Evolutionary conservation across 1,140 invertebrate species (phyloP), one percentile per base, ranked within the genome.

Genomic region (Pomacea maculata): DNA sequence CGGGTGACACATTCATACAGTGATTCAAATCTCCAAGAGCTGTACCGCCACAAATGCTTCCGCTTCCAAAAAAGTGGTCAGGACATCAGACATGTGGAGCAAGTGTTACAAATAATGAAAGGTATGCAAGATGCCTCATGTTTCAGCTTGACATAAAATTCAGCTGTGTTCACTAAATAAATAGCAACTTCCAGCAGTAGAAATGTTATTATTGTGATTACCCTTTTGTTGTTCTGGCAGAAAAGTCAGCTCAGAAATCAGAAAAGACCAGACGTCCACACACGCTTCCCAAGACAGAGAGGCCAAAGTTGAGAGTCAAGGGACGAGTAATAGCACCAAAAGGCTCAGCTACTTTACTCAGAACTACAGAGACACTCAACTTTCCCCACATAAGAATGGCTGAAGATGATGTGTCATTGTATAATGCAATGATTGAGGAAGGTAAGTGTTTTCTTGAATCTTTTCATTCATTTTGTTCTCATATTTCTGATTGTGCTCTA

Each of bases 31-130:
- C 29, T 82, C 1, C 34, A 78, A 25, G 82, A 83, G 45, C 45
- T 80, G 11, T 74, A 63, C 54, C 75, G 81, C 65, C 80, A 83
- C 79, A 80, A 81, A 76, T 80, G 77, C 25, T 85, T 82, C 70
- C 82, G 83, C 61, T 82, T 77, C 57, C 80, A 71, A 17, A 45
- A 71, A 3, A 76, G 55, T 65, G 79, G 63, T 57, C 45, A 34
- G 52, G 79, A 82, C 25, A 25, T 34, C n/a, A 80, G n/a, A 55
- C 67, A 65, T 1, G 34, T 34, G 17, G 21, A n/a, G 29, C 45
- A 75, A 25, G 67, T 72, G 15, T 11, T 68, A 12, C 63, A 34
- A 15, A 72, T 63, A n/a, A 78, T 55, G 14, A 75, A 72, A 67
- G 81, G 72, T 79, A 71, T n/a, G 72, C 9, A 74, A 19, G 34